Evolutionary conservation across 1,140 invertebrate species (phyloP), one percentile per base, ranked within the genome.

Genomic region (Tenebrio molitor): DNA sequence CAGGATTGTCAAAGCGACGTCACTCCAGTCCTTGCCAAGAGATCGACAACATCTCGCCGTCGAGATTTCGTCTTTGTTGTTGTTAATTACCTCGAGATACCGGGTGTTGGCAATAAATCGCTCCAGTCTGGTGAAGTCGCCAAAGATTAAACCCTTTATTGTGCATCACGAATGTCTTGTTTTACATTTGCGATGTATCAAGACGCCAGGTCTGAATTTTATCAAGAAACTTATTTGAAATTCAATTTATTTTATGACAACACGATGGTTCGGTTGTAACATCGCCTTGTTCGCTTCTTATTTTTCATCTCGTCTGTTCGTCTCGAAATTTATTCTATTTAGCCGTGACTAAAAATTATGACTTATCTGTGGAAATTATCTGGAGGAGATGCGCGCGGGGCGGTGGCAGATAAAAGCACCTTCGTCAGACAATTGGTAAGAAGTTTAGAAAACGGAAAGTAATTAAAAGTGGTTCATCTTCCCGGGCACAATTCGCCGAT

Each of bases 401-500:
- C 36, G 36, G 8, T 29, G 25, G 25, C 3, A 3, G 25, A 39
- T 39, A 39, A 39, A 39, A 39, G 46, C n/a, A 25, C 46, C 46
- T 53, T 53, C 36, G 12, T 12, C 19, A 53, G 14, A 17, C 42
- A 15, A 46, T 46, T 46, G 14, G 42, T 63, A 74, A 78, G 77
- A 78, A 76, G 71, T 79, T 77, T 65, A 76, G 65, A 77, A 76
- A 74, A 75, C 68, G 73, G 69, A 72, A 78, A 79, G 77, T 79
- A 80, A 80, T 80, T 80, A 80, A 80, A 78, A 79, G 74, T 74
- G 76, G 79, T 80, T 80, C 76, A 78, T 76, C 77, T 80, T 74
- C 64, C 65, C 50, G 73, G 36, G 33, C 69, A 73, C 73, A 76
- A 78, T 77, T 74, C 77, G 63, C 62, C 81, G 80, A 82, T 82